Evolutionary conservation across 2,113 vertebrate genomes (phyloP).

Genomic region (Actenoides hombroni): DNA sequence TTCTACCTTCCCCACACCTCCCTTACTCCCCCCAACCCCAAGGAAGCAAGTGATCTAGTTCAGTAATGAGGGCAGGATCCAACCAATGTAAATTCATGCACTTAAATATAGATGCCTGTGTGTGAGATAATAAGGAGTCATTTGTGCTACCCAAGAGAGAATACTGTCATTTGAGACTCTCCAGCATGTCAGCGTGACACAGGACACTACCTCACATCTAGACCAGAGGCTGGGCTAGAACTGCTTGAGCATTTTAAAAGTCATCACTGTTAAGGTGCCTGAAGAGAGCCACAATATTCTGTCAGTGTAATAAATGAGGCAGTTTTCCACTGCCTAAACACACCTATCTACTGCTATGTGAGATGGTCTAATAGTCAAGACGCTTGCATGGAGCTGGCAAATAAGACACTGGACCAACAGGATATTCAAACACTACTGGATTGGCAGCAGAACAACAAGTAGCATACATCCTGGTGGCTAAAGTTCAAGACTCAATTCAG

Average conservation of each 20-base stretch:
- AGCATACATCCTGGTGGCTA: neutral
- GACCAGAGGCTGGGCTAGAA: neutral
- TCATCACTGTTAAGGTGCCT: neutral
- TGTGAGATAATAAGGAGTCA: neutral
- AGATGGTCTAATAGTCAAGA: neutral
- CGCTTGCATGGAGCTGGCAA: neutral
- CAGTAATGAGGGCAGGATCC: neutral
- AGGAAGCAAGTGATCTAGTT: neutral
- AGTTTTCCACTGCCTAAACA: neutral
- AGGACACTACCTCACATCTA: neutral
- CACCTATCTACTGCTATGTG: neutral
- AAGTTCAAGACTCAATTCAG: neutral
- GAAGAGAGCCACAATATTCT: neutral
- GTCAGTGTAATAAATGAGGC: neutral
- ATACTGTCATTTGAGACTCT: neutral
- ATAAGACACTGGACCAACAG: accelerated
- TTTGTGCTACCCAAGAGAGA: neutral
- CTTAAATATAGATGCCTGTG: neutral
- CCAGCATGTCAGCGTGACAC: neutral
- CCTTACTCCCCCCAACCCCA: no score
- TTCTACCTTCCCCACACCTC: neutral
- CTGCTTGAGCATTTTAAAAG: neutral
- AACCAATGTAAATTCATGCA: neutral
- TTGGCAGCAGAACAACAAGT: neutral
- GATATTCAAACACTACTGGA: neutral